A percentile compares a stretch with the other conserved stretches of the same genome.
phyloP scores from a whole-genome alignment of 1,140 invertebrate genomes.

The Prorops nasuta region DNA sequence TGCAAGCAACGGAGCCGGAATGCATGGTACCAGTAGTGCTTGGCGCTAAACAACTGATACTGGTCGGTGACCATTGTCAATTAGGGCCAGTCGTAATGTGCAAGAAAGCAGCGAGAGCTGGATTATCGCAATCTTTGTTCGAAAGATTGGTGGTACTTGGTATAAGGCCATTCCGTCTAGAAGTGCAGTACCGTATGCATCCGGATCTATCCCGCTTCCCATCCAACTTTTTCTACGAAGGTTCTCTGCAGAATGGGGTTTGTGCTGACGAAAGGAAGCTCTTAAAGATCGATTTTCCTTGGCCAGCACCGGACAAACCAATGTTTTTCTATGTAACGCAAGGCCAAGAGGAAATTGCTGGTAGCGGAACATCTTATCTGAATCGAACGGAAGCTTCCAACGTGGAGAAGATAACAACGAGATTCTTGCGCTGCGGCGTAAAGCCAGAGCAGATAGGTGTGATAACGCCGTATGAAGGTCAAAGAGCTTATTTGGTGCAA shows the following conservation, averaged over 20 bases:
- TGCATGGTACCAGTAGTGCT: slow-evolving; percentile 98
- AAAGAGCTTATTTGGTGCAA: slow-evolving; percentile 95
- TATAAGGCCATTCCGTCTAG: slow-evolving; percentile 90
- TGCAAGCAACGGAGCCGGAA: slow-evolving; percentile 96
- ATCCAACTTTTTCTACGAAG: slow-evolving; percentile 99
- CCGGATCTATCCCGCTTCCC: slow-evolving; percentile 96
- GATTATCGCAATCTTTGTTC: slow-evolving; percentile 95
- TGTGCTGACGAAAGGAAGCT: slow-evolving; percentile 91
- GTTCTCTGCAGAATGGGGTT: slow-evolving; percentile 97
- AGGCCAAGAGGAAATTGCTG: slow-evolving; percentile 98
- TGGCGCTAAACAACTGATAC: slow-evolving; percentile 92
- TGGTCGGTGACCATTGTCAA: slow-evolving; percentile 99
- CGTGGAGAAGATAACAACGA: slow-evolving; percentile 95
- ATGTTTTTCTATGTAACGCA: slow-evolving; percentile 99
- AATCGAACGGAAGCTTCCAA: slow-evolving; percentile 98
- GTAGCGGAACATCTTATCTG: slow-evolving; percentile 96
- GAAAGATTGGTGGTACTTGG: slow-evolving; percentile 95
- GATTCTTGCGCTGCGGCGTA: slow-evolving; percentile 90
- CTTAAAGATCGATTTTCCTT: slow-evolving; percentile 93
- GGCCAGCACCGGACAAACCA: slow-evolving; percentile 93
- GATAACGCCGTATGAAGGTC: slow-evolving; percentile 98
- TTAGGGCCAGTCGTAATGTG: slow-evolving; percentile 99
- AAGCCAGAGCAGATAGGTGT: slow-evolving; percentile 99
- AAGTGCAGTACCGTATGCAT: slow-evolving; percentile 99
- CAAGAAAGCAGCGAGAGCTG: slow-evolving; percentile 96